phyloP scores from a whole-genome alignment of 2,888 invertebrate species.

The Microctonus hyperodae region DNA sequence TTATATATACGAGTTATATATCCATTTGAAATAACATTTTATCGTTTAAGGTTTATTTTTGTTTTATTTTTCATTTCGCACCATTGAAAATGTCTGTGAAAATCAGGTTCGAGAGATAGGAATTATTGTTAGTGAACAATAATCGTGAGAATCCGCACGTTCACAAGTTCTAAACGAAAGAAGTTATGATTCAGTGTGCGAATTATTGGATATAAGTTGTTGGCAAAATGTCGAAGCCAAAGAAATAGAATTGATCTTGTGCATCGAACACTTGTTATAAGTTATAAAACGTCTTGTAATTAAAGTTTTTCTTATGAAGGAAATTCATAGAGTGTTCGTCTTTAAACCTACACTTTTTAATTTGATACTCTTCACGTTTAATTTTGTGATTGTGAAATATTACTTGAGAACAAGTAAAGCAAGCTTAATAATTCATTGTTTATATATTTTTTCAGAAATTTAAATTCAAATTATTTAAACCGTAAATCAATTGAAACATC shows the following conservation, averaged over 20 bases:
- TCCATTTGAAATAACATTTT: too few relatives aligned
- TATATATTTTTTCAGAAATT: background rate
- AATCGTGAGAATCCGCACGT: background rate
- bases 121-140: background rate
- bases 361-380: background rate
- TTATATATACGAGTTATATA: too few relatives aligned
- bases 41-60: background rate
- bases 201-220: background rate
- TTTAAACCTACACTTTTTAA: too few relatives aligned
- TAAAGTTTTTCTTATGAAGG: background rate
- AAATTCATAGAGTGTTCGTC: too few relatives aligned
- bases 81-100: background rate
- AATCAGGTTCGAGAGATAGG: background rate
- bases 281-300: constrained; percentile 3
- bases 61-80: background rate
- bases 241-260: background rate
- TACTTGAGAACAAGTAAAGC: too few relatives aligned
- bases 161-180: background rate
- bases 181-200: background rate
- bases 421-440: background rate
- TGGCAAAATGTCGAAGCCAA: background rate
- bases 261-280: background rate
- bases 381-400: background rate
- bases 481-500: too few relatives aligned
- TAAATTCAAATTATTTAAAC: background rate